Evolutionary conservation across 2,797 vertebrate genomes (phyloP), one percentile per base, ranked within the genome.

Genomic region (Australoheros facetus): DNA sequence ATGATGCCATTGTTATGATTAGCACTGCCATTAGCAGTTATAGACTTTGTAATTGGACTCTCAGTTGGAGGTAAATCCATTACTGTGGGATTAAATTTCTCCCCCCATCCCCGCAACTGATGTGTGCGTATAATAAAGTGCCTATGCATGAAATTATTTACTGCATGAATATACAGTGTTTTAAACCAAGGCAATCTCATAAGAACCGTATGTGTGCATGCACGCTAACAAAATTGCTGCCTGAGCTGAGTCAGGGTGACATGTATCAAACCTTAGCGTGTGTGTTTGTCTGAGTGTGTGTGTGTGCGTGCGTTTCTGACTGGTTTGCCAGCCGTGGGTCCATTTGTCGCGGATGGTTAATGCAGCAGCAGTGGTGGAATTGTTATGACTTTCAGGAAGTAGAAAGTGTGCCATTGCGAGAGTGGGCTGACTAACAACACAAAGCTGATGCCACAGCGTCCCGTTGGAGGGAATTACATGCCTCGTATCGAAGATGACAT

Each of bases 11-110:
- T 78, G 83, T 88, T 87, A 87, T 90, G 89, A 93, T 89, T 88
- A 88, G 87, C 81, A 16, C 84, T 34, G 59, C 84, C 84, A 90
- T 93, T 90, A 93, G 81, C 85, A 83, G 87, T 93, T 92, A 92
- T 89, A 69, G 87, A 81, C 74, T 77, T 80, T 48, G 87, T 91
- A 93, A 95, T 95, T 92, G 87, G 85, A 90, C 84, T 88, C 90
- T 81, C 90, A 80, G 92, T 86, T 19, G 85, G 92, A 78, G 89
- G 84, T 87, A 80, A 90, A 90, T 78, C 88, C 84, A 87, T 92
- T 90, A 89, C 77, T 16, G 81, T 66, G 55, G 76, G 81, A 88
- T 90, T 87, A 87, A 87, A 86, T 73, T 66, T 7, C 39, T 14
- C 39, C 74, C 70, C 53, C 54, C 80, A 53, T 84, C 78, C 73